Conservation (phyloP, 2,888 invertebrate genomes). For the Agriopis leucophaearia region DNA sequence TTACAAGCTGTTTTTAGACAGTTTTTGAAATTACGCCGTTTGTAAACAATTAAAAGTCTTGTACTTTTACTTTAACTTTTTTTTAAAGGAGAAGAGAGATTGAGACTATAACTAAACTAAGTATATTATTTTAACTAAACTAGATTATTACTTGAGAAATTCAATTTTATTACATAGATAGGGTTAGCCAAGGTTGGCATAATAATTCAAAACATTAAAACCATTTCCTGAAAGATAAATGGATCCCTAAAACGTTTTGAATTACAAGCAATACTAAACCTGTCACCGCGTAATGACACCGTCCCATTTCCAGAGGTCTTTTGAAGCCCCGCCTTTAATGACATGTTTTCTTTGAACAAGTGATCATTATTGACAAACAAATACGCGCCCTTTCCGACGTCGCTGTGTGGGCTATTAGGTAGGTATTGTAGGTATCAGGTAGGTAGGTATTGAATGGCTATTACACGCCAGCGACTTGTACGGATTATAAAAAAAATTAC, state of each 20-base stretch:
- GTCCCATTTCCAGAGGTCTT: slow-evolving; percentile 16
- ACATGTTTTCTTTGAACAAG: slow-evolving; percentile 26
- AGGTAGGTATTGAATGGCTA: neutral
- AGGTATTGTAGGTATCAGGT: no score
- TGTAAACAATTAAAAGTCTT: no score
- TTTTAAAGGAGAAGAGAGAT: no score
- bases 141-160: no score
- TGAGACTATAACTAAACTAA: no score
- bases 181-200: neutral
- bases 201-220: slow-evolving; percentile 12
- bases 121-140: no score
- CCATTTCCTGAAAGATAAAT: slow-evolving; percentile 9
- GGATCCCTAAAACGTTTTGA: slow-evolving; percentile 22
- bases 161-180: no score
- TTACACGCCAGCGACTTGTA: neutral
- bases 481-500: no score
- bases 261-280: slow-evolving; percentile 25
- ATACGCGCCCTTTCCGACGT: slow-evolving; percentile 11
- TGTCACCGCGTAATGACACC: slow-evolving; percentile 27
- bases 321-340: slow-evolving; percentile 16
- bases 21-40: no score
- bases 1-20: no score
- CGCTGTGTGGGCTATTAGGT: neutral
- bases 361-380: slow-evolving; percentile 14
- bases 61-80: no score